phyloP scores from a whole-genome alignment of 1,140 invertebrate genomes.

The Hetaerina americana region DNA sequence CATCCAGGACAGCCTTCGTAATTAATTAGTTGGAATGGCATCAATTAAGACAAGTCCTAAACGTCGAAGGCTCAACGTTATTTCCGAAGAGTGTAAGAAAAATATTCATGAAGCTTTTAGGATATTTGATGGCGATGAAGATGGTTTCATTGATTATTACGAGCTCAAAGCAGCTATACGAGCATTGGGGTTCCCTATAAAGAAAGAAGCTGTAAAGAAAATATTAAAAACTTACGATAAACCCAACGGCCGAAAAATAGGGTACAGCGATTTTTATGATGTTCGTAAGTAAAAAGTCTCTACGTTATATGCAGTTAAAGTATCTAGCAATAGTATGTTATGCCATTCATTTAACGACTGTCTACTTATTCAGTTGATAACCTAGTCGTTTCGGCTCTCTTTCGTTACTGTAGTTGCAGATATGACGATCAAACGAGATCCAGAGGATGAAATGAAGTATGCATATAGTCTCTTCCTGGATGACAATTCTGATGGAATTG shows the following conservation, averaged over 20 bases:
- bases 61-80: background rate
- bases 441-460: constrained; percentile 16
- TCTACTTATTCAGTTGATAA: background rate
- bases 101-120: constrained; percentile 16
- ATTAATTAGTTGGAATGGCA: too few relatives aligned
- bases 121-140: constrained; percentile 18
- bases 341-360: too few relatives aligned
- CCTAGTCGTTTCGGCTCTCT: background rate
- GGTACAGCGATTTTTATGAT: constrained; percentile 20
- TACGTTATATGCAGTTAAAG: too few relatives aligned
- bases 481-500: constrained; percentile 12
- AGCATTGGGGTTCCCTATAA: constrained; percentile 17
- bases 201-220: constrained; percentile 17
- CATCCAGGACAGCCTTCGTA: too few relatives aligned
- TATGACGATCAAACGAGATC: constrained; percentile 16
- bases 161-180: constrained; percentile 18
- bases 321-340: too few relatives aligned
- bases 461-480: constrained; percentile 17
- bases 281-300: constrained; percentile 5
- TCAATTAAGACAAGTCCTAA: background rate
- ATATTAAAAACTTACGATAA: constrained; percentile 19
- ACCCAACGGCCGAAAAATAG: constrained; percentile 15
- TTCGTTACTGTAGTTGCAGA: constrained; percentile 15
- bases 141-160: constrained; percentile 20
- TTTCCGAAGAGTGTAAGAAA: constrained; percentile 10